Conservation (phyloP, 2,888 invertebrate genomes). For the Sphaerophoria taeniata region DNA sequence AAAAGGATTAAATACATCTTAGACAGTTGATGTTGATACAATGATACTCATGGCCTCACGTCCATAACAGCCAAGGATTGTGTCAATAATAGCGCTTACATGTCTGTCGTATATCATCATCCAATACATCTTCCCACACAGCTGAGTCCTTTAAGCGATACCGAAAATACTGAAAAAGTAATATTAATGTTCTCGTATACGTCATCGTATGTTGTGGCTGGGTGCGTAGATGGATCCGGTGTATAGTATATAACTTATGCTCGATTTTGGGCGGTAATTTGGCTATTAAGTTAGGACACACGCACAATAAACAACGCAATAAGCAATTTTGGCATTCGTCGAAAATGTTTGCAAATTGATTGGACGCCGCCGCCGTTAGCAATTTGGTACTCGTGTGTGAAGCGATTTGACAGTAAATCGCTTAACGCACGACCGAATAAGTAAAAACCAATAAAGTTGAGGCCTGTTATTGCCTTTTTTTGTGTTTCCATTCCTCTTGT, state of each 20-base stretch:
- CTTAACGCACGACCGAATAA: constrained; percentile 45
- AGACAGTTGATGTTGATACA: constrained; percentile 46
- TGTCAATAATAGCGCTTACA: constrained; percentile 40
- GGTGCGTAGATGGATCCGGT: constrained; percentile 47
- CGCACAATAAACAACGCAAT: constrained; percentile 3
- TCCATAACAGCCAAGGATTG: constrained; percentile 30
- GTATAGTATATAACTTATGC: constrained; percentile 12
- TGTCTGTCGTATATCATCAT: constrained; percentile 12
- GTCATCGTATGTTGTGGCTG: too few species aligned
- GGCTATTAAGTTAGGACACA: constrained; percentile 9
- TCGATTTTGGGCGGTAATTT: constrained; percentile 27
- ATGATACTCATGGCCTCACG: constrained; percentile 26
- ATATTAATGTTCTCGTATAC: constrained; percentile 40
- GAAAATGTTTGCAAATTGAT: constrained; percentile 59
- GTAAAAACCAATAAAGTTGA: constrained; percentile 45
- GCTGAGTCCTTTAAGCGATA: background rate
- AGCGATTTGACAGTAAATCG: constrained; percentile 51
- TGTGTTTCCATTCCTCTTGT: background rate
- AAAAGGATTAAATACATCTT: constrained; percentile 64
- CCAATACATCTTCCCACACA: background rate
- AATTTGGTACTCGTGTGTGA: constrained; percentile 25
- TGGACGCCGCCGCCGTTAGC: constrained; percentile 51
- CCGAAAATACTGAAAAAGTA: constrained; percentile 37
- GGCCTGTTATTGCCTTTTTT: constrained; percentile 44
- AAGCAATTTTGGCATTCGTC: background rate